Evolutionary conservation across 2,888 invertebrate species (phyloP).

Genomic region (Linnaemya tessellans): DNA sequence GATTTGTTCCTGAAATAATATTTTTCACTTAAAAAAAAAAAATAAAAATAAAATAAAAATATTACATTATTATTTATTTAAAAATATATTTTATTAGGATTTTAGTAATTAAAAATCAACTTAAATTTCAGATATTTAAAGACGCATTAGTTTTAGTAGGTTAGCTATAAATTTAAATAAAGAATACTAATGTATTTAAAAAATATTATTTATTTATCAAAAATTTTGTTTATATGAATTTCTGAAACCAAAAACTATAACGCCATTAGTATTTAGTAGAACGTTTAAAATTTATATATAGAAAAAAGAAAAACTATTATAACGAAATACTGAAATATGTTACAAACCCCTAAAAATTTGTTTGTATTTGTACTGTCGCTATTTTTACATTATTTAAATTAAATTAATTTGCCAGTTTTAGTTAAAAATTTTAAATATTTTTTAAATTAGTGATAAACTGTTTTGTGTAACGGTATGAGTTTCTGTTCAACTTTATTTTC

Average conservation of each 20-base stretch:
- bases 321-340: background rate
- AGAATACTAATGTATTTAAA: slow-evolving; percentile 1
- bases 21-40: slow-evolving; percentile 62
- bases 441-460: background rate
- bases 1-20: slow-evolving; percentile 71
- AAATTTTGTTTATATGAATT: slow-evolving; percentile 41
- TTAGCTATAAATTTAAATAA: slow-evolving; percentile 44
- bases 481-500: slow-evolving; percentile 59
- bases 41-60: too few species aligned
- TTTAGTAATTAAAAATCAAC: slow-evolving; percentile 47
- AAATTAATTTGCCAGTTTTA: slow-evolving; percentile 65
- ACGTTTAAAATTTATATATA: slow-evolving; percentile 33
- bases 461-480: background rate
- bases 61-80: slow-evolving; percentile 42
- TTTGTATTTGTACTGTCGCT: background rate
- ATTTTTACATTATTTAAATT: slow-evolving; percentile 2
- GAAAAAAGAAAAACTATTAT: background rate
- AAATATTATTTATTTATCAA: slow-evolving; percentile 4
- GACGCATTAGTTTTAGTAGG: slow-evolving; percentile 77
- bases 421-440: background rate
- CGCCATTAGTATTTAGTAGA: slow-evolving; percentile 68
- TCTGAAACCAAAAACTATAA: slow-evolving; percentile 48
- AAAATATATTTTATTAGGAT: slow-evolving; percentile 52
- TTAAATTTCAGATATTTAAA: slow-evolving; percentile 76
- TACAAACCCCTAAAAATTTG: background rate